Conservation (phyloP, 2,113 vertebrate species). For the Zapornia atra region DNA sequence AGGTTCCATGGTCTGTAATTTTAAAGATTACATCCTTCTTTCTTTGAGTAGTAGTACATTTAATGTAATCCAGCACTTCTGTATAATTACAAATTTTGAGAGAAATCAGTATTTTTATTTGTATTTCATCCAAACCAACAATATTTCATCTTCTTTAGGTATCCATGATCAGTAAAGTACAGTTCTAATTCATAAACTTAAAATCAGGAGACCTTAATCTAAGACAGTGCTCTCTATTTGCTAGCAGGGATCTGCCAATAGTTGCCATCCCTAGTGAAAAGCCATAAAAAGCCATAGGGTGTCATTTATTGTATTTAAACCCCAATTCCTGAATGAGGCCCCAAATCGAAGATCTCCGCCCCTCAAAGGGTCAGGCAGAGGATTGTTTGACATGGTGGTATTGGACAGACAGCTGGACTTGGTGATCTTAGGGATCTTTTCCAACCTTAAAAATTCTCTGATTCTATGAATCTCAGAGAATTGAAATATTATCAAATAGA, state of each 20-base stretch:
- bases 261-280: neutral
- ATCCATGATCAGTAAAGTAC: neutral
- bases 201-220: neutral
- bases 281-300: neutral
- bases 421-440: no score
- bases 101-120: neutral
- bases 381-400: neutral
- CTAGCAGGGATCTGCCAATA: neutral
- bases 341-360: neutral
- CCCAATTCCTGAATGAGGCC: neutral
- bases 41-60: neutral
- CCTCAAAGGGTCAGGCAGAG: neutral
- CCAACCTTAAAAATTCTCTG: no score
- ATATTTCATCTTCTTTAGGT: neutral
- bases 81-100: neutral
- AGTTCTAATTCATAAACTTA: neutral
- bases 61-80: neutral
- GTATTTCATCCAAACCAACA: neutral
- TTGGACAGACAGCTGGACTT: no score
- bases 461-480: neutral
- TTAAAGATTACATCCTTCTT: neutral
- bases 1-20: neutral
- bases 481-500: neutral
- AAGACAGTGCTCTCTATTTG: neutral
- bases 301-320: neutral